Evolutionary conservation across 1,140 invertebrate genomes (phyloP).

Genomic region (Lucilia cuprina): DNA sequence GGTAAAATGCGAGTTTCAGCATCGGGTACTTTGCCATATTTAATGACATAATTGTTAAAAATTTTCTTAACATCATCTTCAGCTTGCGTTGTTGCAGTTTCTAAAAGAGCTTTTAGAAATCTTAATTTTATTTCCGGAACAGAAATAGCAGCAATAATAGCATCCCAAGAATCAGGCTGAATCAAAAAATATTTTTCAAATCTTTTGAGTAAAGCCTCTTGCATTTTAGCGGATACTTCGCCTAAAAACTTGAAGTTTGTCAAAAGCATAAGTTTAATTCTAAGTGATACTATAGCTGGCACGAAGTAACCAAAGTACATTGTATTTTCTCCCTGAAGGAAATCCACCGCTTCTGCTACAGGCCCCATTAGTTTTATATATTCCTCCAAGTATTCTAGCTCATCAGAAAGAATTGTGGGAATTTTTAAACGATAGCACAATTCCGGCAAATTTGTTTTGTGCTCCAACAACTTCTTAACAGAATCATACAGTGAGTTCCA

Average conservation of each 20-base stretch:
- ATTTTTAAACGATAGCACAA: conserved; percentile 1
- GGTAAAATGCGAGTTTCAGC: neutral
- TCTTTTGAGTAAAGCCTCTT: conserved; percentile 12
- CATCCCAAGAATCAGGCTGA: no score
- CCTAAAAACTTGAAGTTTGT: neutral
- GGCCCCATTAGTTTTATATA: conserved; percentile 7
- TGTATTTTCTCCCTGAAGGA: conserved; percentile 11
- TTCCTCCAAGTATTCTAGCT: conserved; percentile 12
- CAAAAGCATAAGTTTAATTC: neutral
- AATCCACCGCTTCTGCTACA: conserved; percentile 3
- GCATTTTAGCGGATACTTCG: neutral
- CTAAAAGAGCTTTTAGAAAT: conserved; percentile 11
- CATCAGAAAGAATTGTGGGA: neutral
- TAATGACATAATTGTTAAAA: conserved; percentile 4
- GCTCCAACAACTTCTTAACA: neutral
- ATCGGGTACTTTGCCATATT: conserved; percentile 16
- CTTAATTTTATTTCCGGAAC: no score
- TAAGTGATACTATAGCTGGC: neutral
- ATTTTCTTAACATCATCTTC: conserved; percentile 3
- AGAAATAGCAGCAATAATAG: no score
- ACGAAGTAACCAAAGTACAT: conserved; percentile 15
- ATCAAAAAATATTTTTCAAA: conserved; percentile 8
- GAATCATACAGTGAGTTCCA: conserved; percentile 45
- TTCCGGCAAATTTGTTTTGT: conserved; percentile 7
- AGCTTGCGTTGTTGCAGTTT: neutral